These are phyloP conservation scores for Bucorvus abyssinicus DNA, from an alignment of 2,797 vertebrate species.

Conservation along the genomic window DNA sequence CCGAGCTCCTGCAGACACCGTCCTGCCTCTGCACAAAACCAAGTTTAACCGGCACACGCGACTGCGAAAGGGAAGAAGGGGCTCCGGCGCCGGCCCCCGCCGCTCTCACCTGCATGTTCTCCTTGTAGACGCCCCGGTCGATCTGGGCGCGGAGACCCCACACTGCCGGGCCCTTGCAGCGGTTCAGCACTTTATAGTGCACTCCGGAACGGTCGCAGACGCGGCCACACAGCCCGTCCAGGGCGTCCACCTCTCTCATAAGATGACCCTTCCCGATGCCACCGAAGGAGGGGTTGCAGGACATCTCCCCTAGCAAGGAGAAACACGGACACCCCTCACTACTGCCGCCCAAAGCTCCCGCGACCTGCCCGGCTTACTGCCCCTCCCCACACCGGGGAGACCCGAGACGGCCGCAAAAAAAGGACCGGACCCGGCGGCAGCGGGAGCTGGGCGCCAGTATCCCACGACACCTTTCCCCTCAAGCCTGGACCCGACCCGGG, in stretches of 20 bases:
- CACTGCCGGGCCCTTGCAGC: slow-evolving; percentile 91
- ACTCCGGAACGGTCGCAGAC: slow-evolving; percentile 90
- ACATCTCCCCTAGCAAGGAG: slow-evolving; percentile 86
- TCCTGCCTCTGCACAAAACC: no score
- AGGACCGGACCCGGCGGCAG: no score
- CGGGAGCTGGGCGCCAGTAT: no score
- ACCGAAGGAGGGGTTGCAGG: slow-evolving; percentile 95
- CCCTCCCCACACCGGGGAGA: rapidly evolving
- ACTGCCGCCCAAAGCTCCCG: not conserved
- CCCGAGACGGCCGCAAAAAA: no score
- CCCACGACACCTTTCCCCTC: no score
- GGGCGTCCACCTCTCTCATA: slow-evolving; percentile 90
- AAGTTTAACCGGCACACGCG: not conserved
- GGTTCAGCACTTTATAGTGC: slow-evolving; percentile 93
- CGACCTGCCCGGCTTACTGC: not conserved
- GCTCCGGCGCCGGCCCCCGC: not conserved
- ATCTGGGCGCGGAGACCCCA: slow-evolving; percentile 96
- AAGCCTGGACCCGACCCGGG: not conserved
- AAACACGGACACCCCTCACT: not conserved
- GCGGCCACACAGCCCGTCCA: slow-evolving; percentile 91
- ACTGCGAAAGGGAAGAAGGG: not conserved
- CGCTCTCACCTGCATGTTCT: slow-evolving; percentile 86
- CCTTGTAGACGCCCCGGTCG: slow-evolving; percentile 85
- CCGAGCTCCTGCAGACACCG: not conserved
- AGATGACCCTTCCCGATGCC: slow-evolving; percentile 96